Evolutionary conservation across 2,888 invertebrate species (phyloP).

Genomic region (Drosophila subsilvestris): DNA sequence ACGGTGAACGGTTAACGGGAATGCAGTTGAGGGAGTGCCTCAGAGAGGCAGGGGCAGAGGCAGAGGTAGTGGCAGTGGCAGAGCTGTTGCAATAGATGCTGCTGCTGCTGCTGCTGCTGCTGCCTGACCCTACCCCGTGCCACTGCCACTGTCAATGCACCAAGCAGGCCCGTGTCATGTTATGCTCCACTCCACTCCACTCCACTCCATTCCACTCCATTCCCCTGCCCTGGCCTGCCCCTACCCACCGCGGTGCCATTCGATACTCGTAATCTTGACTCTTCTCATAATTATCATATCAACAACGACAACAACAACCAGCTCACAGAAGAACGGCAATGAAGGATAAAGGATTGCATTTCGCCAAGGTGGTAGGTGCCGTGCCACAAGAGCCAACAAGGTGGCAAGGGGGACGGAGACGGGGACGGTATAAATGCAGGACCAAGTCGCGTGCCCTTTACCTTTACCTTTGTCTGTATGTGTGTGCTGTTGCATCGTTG

Average conservation of each 20-base stretch:
- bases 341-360: conserved; percentile 43
- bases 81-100: conserved; percentile 2
- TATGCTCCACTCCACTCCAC: neutral
- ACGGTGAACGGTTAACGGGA: conserved; percentile 69
- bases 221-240: conserved; percentile 5
- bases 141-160: neutral
- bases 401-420: neutral
- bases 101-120: neutral
- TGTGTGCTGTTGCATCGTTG: conserved; percentile 14
- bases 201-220: neutral
- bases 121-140: neutral
- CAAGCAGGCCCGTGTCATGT: neutral
- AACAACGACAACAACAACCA: conserved; percentile 21
- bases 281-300: conserved; percentile 70
- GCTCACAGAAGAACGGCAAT: conserved; percentile 4
- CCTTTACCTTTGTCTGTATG: neutral
- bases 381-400: neutral
- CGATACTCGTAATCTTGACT: conserved; percentile 52
- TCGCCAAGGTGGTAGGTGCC: conserved; percentile 9
- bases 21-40: conserved; percentile 42
- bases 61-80: neutral
- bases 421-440: neutral
- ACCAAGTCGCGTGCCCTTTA: conserved; percentile 28
- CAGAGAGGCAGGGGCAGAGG: neutral
- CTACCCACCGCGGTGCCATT: conserved; percentile 41